Evolutionary conservation across 2,797 vertebrate species (phyloP).

Genomic region (Artibeus jamaicensis): DNA sequence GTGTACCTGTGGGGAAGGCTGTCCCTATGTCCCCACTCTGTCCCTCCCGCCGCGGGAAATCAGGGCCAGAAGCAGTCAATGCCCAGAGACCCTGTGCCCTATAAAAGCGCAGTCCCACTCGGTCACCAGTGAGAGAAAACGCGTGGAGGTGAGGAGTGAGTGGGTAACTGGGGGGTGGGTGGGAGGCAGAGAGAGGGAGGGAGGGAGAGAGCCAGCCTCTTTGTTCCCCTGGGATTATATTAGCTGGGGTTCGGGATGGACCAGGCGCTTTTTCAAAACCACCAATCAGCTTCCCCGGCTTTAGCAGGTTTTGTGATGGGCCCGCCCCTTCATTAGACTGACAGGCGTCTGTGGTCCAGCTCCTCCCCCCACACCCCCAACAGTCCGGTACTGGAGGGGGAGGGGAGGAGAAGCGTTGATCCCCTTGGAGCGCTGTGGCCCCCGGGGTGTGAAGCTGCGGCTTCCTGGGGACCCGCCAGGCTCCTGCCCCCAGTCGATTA

Average conservation of each 20-base stretch:
- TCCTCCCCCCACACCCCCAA: not conserved
- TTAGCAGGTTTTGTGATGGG: too few relatives aligned
- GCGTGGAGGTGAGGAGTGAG: not conserved
- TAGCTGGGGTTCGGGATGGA: too few relatives aligned
- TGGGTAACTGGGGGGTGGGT: too few relatives aligned
- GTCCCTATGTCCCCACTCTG: not conserved
- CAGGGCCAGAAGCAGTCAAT: not conserved
- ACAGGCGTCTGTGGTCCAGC: too few relatives aligned
- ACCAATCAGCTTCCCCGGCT: too few relatives aligned
- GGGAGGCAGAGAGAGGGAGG: too few relatives aligned
- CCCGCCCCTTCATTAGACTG: too few relatives aligned
- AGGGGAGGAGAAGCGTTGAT: too few relatives aligned
- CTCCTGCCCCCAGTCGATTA: not conserved
- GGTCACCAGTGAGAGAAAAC: not conserved
- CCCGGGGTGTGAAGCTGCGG: too few relatives aligned
- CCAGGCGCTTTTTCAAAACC: too few relatives aligned
- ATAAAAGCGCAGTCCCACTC: not conserved
- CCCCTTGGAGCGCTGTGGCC: not conserved
- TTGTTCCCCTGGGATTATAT: too few relatives aligned
- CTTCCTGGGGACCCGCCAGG: not conserved
- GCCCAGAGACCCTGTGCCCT: not conserved
- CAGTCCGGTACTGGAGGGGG: not conserved
- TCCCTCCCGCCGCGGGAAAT: not conserved
- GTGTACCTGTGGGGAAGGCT: not conserved
- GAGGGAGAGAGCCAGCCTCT: too few relatives aligned